These are phyloP conservation scores for Larimichthys polyactis DNA, from an alignment of 2,113 vertebrate genomes.

Conservation along the genomic window DNA sequence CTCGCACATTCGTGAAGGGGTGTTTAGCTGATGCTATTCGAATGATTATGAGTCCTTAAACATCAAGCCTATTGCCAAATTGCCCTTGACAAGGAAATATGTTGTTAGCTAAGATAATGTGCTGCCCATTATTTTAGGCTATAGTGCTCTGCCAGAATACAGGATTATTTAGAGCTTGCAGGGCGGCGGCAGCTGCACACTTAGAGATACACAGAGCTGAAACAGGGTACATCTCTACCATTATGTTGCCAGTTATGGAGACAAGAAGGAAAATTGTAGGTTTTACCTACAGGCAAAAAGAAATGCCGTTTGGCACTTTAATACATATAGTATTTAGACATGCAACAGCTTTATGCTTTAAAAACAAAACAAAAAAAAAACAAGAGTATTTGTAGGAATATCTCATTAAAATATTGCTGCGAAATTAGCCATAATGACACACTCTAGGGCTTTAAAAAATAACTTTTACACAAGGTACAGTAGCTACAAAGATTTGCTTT, in stretches of 20 bases:
- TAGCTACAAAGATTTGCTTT: conserved; percentile 45
- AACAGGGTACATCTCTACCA: conserved; percentile 62
- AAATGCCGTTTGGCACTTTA: conserved; percentile 51
- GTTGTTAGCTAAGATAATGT: conserved; percentile 79
- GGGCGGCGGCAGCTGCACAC: conserved; percentile 74
- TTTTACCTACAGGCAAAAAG: conserved; percentile 63
- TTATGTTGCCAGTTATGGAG: conserved; percentile 73
- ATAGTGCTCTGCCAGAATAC: conserved; percentile 73
- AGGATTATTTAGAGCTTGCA: conserved; percentile 70
- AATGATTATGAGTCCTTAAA: conserved; percentile 81
- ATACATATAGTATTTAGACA: conserved; percentile 50
- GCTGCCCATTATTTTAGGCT: conserved; percentile 77
- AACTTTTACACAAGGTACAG: conserved; percentile 29
- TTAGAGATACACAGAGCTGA: conserved; percentile 74
- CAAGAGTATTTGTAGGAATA: conserved; percentile 25
- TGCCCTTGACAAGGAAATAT: conserved; percentile 82
- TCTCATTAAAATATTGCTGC: conserved; percentile 32
- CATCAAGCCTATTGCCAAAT: conserved; percentile 83
- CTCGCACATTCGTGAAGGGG: conserved; percentile 51
- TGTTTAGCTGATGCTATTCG: conserved; percentile 78
- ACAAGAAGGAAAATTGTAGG: conserved; percentile 63
- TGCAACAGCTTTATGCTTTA: conserved; percentile 38
- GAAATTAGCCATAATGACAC: conserved; percentile 37
- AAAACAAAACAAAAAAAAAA: conserved; percentile 23
- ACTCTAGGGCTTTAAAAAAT: conserved; percentile 25